A percentile compares a stretch with the other conserved stretches of the same genome.
Conservation (phyloP, 2,797 vertebrate species). For the Novumbra hubbsi region DNA sequence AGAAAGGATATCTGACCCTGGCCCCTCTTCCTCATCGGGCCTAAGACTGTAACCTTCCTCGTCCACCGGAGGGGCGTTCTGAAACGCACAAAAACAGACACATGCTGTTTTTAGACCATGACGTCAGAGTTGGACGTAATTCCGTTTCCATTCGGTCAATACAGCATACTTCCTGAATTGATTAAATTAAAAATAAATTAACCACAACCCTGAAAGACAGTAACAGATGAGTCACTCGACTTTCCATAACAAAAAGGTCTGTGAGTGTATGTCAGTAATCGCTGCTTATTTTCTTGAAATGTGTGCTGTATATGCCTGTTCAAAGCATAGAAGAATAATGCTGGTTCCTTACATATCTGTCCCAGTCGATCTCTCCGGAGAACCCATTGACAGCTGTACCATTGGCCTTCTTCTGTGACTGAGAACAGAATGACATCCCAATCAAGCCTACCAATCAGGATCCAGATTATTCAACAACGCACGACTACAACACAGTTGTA, state of each 20-base stretch:
- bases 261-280: background rate
- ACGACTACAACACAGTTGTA: constrained; percentile 5
- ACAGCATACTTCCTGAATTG: background rate
- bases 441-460: constrained; percentile 19
- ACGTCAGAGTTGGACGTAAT: background rate
- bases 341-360: constrained; percentile 90
- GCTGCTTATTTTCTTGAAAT: no score
- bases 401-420: constrained; percentile 89
- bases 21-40: constrained; percentile 83
- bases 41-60: constrained; percentile 98
- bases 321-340: background rate
- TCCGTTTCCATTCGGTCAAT: background rate
- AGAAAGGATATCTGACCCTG: constrained; percentile 74
- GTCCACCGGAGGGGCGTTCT: constrained; percentile 96
- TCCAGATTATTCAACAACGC: background rate
- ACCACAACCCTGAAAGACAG: background rate
- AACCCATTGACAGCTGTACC: constrained; percentile 91
- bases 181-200: background rate
- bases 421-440: constrained; percentile 31
- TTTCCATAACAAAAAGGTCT: background rate
- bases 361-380: constrained; percentile 97
- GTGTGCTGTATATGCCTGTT: background rate
- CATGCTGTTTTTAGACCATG: background rate
- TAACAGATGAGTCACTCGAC: background rate
- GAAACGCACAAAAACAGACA: constrained; percentile 32